Conservation (phyloP, 2,888 invertebrate species). For the Mechanitis messenoides region DNA sequence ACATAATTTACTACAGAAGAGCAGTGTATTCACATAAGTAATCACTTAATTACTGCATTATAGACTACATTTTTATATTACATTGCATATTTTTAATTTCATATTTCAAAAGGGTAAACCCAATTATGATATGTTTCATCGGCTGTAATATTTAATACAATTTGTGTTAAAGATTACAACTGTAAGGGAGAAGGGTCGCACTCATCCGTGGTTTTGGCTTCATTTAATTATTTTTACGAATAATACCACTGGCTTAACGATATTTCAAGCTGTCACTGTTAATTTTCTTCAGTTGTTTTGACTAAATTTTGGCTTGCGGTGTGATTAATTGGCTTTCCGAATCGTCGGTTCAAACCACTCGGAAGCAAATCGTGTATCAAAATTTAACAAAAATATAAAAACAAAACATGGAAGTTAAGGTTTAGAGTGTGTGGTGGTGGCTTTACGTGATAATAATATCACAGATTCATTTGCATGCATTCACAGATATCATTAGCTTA, state of each 20-base stretch:
- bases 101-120: conserved; percentile 7
- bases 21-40: no score
- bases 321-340: conserved; percentile 71
- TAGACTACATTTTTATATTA: background rate
- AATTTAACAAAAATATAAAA: conserved; percentile 62
- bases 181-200: conserved; percentile 30
- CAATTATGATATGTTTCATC: conserved; percentile 23
- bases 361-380: conserved; percentile 44
- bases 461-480: conserved; percentile 73
- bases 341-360: conserved; percentile 32
- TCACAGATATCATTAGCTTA: conserved; percentile 64
- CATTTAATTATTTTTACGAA: conserved; percentile 58
- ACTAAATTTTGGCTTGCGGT: conserved; percentile 74
- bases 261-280: conserved; percentile 69
- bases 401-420: conserved; percentile 67
- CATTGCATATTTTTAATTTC: background rate
- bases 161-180: conserved; percentile 9
- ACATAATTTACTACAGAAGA: no score
- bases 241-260: conserved; percentile 73
- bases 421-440: conserved; percentile 77
- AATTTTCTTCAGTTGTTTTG: conserved; percentile 65
- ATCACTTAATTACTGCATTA: no score
- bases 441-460: conserved; percentile 61
- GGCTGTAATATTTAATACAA: conserved; percentile 11
- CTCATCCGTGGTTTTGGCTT: conserved; percentile 75